Evolutionary conservation across 2,888 invertebrate species (phyloP), one percentile per base, ranked within the genome.

Genomic region (Plebejus melissa): DNA sequence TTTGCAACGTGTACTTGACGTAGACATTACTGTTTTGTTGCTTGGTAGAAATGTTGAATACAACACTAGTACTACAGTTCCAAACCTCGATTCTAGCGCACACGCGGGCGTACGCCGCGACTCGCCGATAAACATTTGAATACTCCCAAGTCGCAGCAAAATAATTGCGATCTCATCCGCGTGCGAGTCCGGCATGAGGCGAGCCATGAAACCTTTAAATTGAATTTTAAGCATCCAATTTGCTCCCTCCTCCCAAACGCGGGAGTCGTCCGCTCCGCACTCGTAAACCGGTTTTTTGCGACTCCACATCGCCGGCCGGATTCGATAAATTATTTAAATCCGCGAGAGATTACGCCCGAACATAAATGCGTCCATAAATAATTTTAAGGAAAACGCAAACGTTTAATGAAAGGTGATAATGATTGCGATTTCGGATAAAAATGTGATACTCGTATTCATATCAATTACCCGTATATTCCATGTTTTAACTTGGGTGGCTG

Each of bases 191-290:
- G 85, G 90, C 88, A 91, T 90, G 89, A 90, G 91, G 88, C 88
- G 89, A 87, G 90, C 93, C 93, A 90, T 91, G 90, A 92, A 93
- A 92, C 93, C 91, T 92, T 91, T 87, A 91, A 92, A 93, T 93
- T 93, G 93, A 93, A 93, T 93, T 93, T 93, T 92, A 93, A 92
- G 93, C 91, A 90, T 93, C 90, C 93, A 93, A 93, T 93, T 92
- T 92, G 93, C 92, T 93, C 90, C 77, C 79, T 83, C 79, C 79
- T 84, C 85, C 85, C 87, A 86, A 13, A 32, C 9, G 65, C 32
- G 65, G 65, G 65, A 1, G 1, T 32, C 65, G 16, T 32, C 13
- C 65, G 65, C 60, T 84, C 87, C 87, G 87, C 88, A 87, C 86
- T 86, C 87, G 85, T 90, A 88, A 90, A 90, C 81, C 88, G 86